Base-by-base conservation (phyloP, 2,797 vertebrate species). In the Denticeps clupeoides region DNA sequence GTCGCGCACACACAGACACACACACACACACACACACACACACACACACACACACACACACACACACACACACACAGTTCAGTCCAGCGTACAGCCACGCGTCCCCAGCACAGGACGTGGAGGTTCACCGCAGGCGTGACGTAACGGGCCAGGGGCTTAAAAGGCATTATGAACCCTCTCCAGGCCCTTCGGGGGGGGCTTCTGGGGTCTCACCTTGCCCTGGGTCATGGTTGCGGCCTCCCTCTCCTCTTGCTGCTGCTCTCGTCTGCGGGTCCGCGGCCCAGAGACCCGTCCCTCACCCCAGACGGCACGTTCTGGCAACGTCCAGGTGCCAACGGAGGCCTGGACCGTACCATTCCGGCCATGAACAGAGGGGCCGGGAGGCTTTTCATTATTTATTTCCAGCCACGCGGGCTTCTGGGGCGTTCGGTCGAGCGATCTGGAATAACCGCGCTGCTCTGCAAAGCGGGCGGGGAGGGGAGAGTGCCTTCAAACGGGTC, bases 221-320 rank as follows among this genome's bases (percentile, higher is more conserved):
- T 81, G 76, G 15, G 77, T 84, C 84, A 85, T 86, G 67, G 45
- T 72, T 9, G 37, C 47, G 53, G 64, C 19, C 12, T 12, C 12
- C 29, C 8, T 26, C 25, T 32, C 23, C 22, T 12, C 12, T 16
- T 12, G 9, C 6, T 12, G 12, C 21, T 54, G 67, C 27, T 35
- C 52, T 53, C 43, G 65, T 38, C 41, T 18, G 23, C 11, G 11
- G 5, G 45, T 2, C 8, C 6, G 12, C 4, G 22, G 23, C 11
- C 51, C 48, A 60, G 56, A 56, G 55, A 59, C 29, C 70, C 73
- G 70, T 62, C 73, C 74, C 71, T 58, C 47, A 51, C 62, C 52
- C 54, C 49, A 67, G 31, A 49, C 63, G 45, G 42, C 62, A 77
- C 38, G 64, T 82, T 84, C 80, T 72, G 75, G 81, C 51, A 80